These are phyloP conservation scores for Neomonachus schauinslandi DNA, from an alignment of 2,113 vertebrate species.

Conservation along the genomic window DNA sequence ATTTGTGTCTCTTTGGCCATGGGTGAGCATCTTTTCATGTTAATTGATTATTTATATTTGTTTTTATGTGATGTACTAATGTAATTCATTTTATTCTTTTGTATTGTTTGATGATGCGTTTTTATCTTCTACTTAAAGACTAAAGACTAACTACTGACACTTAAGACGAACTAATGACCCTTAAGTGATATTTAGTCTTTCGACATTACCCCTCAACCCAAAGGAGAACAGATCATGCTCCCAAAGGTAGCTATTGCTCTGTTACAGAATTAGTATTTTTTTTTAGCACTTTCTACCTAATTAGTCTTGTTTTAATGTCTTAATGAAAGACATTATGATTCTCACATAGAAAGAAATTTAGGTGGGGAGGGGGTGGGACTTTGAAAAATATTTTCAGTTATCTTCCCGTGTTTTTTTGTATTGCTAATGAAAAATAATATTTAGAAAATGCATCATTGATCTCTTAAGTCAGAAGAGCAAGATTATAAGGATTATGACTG, in stretches of 20 bases:
- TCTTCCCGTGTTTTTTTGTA: background rate
- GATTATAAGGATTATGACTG: background rate
- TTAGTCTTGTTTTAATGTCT: background rate
- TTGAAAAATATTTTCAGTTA: background rate
- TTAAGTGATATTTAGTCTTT: background rate
- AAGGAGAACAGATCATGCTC: background rate
- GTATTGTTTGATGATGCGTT: background rate
- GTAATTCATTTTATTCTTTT: background rate
- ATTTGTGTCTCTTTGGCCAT: background rate
- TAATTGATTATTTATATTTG: background rate
- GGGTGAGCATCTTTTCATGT: background rate
- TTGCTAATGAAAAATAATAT: conserved; percentile 21
- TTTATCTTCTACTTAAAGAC: background rate
- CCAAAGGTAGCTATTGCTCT: background rate
- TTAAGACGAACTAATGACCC: background rate
- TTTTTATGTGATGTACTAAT: background rate
- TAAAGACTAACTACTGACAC: background rate
- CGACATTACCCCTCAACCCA: background rate
- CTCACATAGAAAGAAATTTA: conserved; percentile 29
- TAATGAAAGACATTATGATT: background rate
- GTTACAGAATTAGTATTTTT: background rate
- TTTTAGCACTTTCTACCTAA: background rate
- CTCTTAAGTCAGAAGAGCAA: conserved; percentile 19
- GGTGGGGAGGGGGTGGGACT: background rate
- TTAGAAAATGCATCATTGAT: background rate